Evolutionary conservation across 2,888 invertebrate genomes (phyloP), one percentile per base, ranked within the genome.

Genomic region (Diploptera punctata): DNA sequence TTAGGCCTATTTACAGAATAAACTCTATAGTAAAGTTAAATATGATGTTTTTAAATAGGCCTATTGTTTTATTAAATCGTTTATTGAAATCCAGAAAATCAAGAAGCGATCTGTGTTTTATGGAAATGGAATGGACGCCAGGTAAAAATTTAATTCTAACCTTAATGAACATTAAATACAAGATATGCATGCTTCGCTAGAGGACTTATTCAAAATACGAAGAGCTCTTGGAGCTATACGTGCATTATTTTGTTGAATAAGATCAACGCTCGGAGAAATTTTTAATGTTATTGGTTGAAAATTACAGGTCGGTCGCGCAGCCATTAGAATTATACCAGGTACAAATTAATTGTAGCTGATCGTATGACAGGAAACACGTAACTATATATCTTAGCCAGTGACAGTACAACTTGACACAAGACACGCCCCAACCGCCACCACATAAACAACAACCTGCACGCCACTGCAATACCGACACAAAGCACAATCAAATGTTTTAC

Each of bases 321-420:
- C 52, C 62, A 38, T 62, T 62, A 38, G 21, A 62, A 38, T 33
- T 62, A 43, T 38, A 62, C 21, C 38, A 24, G 24, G 57, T 29
- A 57, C 26, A 29, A 26, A 65, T 65, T 65, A 65, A 65, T 47
- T 65, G 65, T 24, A 57, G 57, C 29, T 26, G 65, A 26, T 65
- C 43, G 18, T 62, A 21, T 18, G 43, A n/a, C 44, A n/a, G 65
- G 26, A 65, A 44, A 29, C 65, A 38, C 26, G 65, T 65, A 26
- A 65, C 65, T 16, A 65, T 65, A 65, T 47, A 47, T 65, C 65
- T 65, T 43, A 16, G 47, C 7, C 18, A 29, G 47, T 47, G 65
- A 65, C 65, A 65, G 43, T 18, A 31, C 9, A n/a, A 29, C 60
- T n/a, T 31, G 65, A 33, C 33, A 33, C 33, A 33, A 24, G 24